phyloP scores from a whole-genome alignment of 92 coral and sea anemone genomes.

The Nematostella vectensis region DNA sequence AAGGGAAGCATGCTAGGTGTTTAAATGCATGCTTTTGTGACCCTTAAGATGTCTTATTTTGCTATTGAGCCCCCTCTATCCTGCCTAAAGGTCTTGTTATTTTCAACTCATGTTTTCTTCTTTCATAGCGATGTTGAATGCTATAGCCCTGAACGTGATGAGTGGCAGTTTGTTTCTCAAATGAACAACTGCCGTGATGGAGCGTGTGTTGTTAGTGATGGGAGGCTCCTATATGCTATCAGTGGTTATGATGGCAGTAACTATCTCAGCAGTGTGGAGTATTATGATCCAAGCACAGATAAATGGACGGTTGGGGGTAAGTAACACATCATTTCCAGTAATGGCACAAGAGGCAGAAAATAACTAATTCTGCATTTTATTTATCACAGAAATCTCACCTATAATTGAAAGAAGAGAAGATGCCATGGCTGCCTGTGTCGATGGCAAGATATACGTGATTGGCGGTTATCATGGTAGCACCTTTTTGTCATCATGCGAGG shows the following conservation, averaged over 20 bases:
- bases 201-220: slow-evolving; percentile 91
- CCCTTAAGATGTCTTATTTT: too few relatives aligned
- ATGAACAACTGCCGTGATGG: slow-evolving; percentile 96
- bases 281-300: slow-evolving; percentile 77
- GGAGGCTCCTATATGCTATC: slow-evolving; percentile 70
- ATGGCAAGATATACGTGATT: slow-evolving; percentile 74
- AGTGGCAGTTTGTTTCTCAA: slow-evolving; percentile 70
- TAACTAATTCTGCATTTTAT: background rate
- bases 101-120: too few relatives aligned
- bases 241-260: slow-evolving; percentile 93
- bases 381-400: slow-evolving; percentile 54
- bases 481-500: slow-evolving; percentile 85
- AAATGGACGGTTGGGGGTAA: slow-evolving; percentile 82
- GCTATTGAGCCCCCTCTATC: too few relatives aligned
- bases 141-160: slow-evolving; percentile 65
- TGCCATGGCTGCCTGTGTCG: slow-evolving; percentile 89
- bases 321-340: too few relatives aligned
- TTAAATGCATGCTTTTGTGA: too few relatives aligned
- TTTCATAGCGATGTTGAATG: slow-evolving; percentile 73
- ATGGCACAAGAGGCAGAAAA: too few relatives aligned
- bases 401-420: slow-evolving; percentile 85
- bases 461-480: slow-evolving; percentile 88
- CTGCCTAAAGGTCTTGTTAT: too few relatives aligned
- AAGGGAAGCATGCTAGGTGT: too few relatives aligned
- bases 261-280: slow-evolving; percentile 86